Base-by-base conservation (phyloP, 2,797 vertebrate species). In the Streptopelia turtur region DNA sequence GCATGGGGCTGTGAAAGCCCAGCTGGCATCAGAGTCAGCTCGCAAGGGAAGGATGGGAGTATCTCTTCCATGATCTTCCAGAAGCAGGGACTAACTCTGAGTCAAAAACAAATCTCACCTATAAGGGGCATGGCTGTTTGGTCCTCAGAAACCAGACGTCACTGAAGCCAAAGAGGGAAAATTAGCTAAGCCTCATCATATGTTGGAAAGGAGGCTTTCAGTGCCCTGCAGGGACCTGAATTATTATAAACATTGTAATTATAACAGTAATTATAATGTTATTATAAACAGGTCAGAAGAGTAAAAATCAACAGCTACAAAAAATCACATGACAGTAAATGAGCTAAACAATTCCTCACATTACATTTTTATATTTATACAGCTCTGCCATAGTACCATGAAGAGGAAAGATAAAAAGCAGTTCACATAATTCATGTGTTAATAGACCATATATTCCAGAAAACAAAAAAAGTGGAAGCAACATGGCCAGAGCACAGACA, bases 331-430 rank as follows among this genome's bases (percentile, higher is more conserved):
- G 57, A 72, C 79, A 75, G 70, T 53, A 79, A 87, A n/a, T 53
- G 57, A 89, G 61, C 65, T 90, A 94, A 88, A 79, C 87, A 78
- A 69, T 79, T 89, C 9, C 71, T 89, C 56, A 31, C n/a, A 39
- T 80, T 87, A 20, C 23, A 3, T 9, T 88, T 78, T 85, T 81
- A 37, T 83, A 96, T 91, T 94, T 94, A 81, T 82, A 69, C 28
- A 91, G 43, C 56, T 61, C 80, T 91, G 61, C 68, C 23, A 9
- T 18, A 81, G 43, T 72, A 60, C 69, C 50, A 43, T 68, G 75
- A 91, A 96, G 61, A 90, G 37, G 56, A 95, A 92, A 90, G 69
- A 93, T 79, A 91, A 91, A 95, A 94, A 89, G 24, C 31, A 77
- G 56, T 69, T 87, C 13, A 20, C 75, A 75, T 80, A 95, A 94